A percentile compares a stretch with the other conserved stretches of the same genome.
Evolutionary conservation across 35 echinoderm and acorn worm species (phyloP).

Genomic region (Heliocidaris erythrogramma): DNA sequence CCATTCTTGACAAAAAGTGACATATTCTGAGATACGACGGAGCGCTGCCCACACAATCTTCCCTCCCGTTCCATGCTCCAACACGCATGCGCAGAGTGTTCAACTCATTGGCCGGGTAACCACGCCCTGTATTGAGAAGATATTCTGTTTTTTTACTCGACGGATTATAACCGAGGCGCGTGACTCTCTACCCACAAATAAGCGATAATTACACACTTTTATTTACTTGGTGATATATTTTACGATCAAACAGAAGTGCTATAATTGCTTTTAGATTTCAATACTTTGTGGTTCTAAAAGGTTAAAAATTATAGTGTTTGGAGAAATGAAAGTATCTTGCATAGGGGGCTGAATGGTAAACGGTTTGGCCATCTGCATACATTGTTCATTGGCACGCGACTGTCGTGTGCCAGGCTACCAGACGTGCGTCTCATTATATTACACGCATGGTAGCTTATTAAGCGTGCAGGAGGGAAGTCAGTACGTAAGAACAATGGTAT

Average conservation of each 20-base stretch:
- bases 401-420: background rate
- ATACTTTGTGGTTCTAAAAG: background rate
- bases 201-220: background rate
- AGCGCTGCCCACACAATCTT: background rate
- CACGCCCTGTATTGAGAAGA: background rate
- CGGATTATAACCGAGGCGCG: background rate
- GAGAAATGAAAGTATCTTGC: background rate
- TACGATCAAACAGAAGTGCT: background rate
- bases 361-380: background rate
- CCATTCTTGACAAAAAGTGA: background rate
- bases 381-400: background rate
- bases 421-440: background rate
- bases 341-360: background rate
- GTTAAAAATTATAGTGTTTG: background rate
- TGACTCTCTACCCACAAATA: background rate
- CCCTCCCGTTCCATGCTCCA: background rate
- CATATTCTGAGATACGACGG: background rate
- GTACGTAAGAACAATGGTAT: background rate
- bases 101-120: background rate
- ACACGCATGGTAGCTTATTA: conserved; percentile 16
- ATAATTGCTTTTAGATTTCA: background rate
- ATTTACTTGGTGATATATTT: background rate
- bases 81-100: background rate
- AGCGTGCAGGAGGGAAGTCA: background rate
- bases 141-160: background rate